phyloP scores from a whole-genome alignment of 2,113 vertebrate genomes.

The Ciconia boyciana region DNA sequence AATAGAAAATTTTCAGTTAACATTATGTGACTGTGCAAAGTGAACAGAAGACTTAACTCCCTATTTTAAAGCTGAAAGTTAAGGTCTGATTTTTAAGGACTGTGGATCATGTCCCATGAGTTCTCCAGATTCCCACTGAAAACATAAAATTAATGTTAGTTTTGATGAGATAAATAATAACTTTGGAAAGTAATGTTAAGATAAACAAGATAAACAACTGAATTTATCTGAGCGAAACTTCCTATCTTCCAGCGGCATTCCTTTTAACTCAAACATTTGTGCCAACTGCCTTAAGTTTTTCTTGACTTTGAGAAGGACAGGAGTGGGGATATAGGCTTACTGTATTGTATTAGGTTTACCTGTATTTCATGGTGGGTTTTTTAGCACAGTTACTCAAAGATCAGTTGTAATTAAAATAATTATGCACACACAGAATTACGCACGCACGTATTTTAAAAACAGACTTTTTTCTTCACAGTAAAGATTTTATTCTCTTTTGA shows the following conservation, averaged over 20 bases:
- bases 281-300: background rate
- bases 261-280: background rate
- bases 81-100: background rate
- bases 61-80: background rate
- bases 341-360: background rate
- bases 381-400: background rate
- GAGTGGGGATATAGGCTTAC: background rate
- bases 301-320: background rate
- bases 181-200: background rate
- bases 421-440: background rate
- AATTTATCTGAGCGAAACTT: background rate
- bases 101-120: background rate
- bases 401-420: background rate
- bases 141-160: background rate
- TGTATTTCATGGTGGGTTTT: rapidly evolving
- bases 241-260: background rate
- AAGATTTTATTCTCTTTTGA: background rate
- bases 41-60: background rate
- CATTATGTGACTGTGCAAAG: background rate
- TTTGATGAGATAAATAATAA: background rate
- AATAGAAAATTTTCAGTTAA: background rate
- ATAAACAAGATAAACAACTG: background rate
- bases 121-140: background rate
- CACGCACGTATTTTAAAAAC: background rate
- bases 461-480: background rate